phyloP scores from a whole-genome alignment of 2,888 invertebrate genomes.

The Pinctada fucata region DNA sequence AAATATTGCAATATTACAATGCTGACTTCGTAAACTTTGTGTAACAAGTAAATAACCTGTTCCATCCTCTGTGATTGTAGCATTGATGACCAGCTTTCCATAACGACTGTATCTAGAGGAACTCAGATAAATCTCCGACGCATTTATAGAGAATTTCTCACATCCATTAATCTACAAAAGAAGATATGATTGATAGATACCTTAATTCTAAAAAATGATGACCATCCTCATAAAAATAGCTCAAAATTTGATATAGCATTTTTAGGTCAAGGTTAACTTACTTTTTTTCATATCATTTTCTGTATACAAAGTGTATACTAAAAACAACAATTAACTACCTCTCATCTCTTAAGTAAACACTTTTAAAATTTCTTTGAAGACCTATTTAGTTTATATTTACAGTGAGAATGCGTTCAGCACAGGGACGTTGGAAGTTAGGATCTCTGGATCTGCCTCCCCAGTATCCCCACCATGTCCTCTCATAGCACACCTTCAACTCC shows the following conservation, averaged over 20 bases:
- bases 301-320: no score
- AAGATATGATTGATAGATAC: neutral
- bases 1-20: no score
- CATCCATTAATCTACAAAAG: slow-evolving; percentile 66
- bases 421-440: slow-evolving; percentile 29
- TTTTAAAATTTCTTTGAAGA: no score
- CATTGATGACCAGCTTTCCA: slow-evolving; percentile 53
- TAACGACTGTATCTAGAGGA: slow-evolving; percentile 44
- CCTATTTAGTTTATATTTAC: slow-evolving; percentile 18
- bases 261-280: no score
- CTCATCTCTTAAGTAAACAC: no score
- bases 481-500: slow-evolving; percentile 51
- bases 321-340: no score
- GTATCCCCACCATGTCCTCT: slow-evolving; percentile 22
- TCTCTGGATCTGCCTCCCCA: neutral
- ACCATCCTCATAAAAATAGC: no score
- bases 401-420: slow-evolving; percentile 33
- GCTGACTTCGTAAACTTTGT: no score
- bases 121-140: slow-evolving; percentile 47
- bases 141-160: slow-evolving; percentile 52
- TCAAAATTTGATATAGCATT: no score
- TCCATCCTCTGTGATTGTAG: slow-evolving; percentile 62
- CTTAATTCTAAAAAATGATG: no score
- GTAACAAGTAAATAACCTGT: slow-evolving; percentile 52
- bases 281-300: no score